Percentiles rank a stretch among this genome's conserved stretches.
These are phyloP conservation scores for Gallinago nigripennis DNA, from an alignment of 2,797 vertebrate genomes.

Conservation along the genomic window DNA sequence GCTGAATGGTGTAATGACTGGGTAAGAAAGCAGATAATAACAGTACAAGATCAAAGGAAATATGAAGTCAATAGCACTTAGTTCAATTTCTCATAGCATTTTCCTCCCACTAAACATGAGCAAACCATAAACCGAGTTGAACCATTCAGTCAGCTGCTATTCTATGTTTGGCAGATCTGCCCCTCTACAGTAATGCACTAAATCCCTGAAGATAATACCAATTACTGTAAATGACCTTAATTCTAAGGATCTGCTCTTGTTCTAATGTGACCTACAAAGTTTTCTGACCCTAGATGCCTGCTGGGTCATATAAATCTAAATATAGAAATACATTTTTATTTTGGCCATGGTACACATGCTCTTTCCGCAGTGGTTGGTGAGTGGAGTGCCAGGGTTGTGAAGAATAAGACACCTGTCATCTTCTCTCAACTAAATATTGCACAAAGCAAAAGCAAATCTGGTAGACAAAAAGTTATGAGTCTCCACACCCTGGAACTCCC, in stretches of 20 bases:
- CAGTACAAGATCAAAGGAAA: background rate
- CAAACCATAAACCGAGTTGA: background rate
- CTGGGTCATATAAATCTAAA: background rate
- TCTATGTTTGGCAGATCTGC: background rate
- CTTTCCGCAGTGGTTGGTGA: background rate
- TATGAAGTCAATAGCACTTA: background rate
- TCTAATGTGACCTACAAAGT: background rate
- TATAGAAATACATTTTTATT: slow-evolving; percentile 12
- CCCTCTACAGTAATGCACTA: background rate
- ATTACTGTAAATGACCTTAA: slow-evolving; percentile 11
- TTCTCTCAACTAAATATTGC: background rate
- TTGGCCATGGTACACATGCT: background rate
- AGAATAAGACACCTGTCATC: slow-evolving; percentile 26
- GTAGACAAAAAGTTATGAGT: background rate
- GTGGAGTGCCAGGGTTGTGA: background rate
- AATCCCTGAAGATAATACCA: slow-evolving; percentile 13
- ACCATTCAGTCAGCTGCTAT: background rate
- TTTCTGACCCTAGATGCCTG: background rate
- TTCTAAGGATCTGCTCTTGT: background rate
- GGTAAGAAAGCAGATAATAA: background rate
- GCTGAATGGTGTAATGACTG: background rate
- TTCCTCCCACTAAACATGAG: background rate
- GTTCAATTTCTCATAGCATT: background rate
- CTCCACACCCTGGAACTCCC: background rate
- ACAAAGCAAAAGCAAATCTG: background rate